These are phyloP conservation scores for Trichechus manatus DNA, from an alignment of 2,113 vertebrate genomes.

Conservation along the genomic window DNA sequence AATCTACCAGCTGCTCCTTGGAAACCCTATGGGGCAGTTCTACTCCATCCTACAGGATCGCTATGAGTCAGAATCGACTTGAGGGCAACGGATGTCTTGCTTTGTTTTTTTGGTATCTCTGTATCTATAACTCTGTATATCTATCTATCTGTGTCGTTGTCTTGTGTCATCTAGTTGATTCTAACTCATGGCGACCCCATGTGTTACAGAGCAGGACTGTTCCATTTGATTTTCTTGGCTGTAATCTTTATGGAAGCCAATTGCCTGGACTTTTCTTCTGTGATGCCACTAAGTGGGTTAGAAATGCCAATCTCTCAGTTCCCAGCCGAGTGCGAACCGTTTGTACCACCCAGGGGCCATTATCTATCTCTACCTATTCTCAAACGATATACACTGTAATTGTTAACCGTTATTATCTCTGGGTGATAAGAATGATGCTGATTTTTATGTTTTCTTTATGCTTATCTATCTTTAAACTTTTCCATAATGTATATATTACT, in stretches of 20 bases:
- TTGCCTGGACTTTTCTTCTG: not conserved
- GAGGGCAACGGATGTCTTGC: no score
- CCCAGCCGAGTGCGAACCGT: not conserved
- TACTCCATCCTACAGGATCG: no score
- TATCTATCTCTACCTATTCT: not conserved
- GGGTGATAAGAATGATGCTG: not conserved
- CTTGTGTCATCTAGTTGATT: not conserved
- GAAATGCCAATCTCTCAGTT: not conserved
- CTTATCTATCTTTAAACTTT: slow-evolving; percentile 18
- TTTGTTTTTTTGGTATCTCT: not conserved
- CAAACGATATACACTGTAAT: not conserved
- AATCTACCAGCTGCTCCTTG: no score
- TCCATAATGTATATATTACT: not conserved
- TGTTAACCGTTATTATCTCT: not conserved
- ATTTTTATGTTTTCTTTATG: slow-evolving; percentile 25
- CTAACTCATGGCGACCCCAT: not conserved
- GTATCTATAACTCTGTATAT: not conserved
- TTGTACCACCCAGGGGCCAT: not conserved
- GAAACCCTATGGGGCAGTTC: no score
- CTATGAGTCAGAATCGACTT: no score
- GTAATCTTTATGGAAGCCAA: not conserved
- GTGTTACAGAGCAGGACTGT: not conserved
- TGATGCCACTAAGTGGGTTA: not conserved
- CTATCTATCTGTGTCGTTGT: not conserved
- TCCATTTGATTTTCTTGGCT: not conserved